phyloP scores from a whole-genome alignment of 2,888 invertebrate genomes.

The Chrysolina oricalcia region DNA sequence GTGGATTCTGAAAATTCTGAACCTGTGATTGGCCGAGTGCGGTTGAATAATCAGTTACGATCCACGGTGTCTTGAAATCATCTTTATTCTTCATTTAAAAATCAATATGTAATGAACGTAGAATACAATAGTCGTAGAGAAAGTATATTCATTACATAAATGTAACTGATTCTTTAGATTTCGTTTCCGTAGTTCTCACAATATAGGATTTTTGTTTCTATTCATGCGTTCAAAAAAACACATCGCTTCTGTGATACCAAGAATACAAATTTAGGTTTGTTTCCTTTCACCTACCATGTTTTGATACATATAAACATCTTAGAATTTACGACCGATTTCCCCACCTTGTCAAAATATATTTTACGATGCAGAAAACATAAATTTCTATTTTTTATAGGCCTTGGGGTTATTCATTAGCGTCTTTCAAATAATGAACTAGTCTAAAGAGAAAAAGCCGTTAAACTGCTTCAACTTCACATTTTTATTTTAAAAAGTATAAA shows the following conservation, averaged over 20 bases:
- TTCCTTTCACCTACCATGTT: conserved; percentile 13
- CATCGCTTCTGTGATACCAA: background rate
- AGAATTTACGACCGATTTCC: background rate
- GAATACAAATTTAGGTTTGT: conserved; percentile 1
- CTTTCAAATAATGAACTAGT: conserved; percentile 23
- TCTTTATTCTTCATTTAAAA: too few species aligned
- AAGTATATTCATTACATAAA: too few species aligned
- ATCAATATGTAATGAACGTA: too few species aligned
- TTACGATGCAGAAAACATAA: conserved; percentile 15
- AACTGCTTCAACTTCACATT: conserved; percentile 36
- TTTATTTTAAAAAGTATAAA: conserved; percentile 49
- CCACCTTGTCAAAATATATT: conserved; percentile 23
- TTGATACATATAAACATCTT: background rate
- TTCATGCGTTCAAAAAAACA: background rate
- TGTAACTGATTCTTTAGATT: too few species aligned
- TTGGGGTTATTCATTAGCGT: conserved; percentile 33
- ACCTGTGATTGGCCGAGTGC: too few species aligned
- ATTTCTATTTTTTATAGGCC: conserved; percentile 17
- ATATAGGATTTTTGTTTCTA: too few species aligned
- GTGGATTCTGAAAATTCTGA: too few species aligned
- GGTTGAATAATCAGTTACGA: too few species aligned
- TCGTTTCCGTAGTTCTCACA: too few species aligned
- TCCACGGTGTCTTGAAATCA: too few species aligned
- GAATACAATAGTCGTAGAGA: too few species aligned
- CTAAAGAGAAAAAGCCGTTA: conserved; percentile 39